Evolutionary conservation across 1,140 invertebrate genomes (phyloP).

Genomic region (Dinoponera quadriceps): DNA sequence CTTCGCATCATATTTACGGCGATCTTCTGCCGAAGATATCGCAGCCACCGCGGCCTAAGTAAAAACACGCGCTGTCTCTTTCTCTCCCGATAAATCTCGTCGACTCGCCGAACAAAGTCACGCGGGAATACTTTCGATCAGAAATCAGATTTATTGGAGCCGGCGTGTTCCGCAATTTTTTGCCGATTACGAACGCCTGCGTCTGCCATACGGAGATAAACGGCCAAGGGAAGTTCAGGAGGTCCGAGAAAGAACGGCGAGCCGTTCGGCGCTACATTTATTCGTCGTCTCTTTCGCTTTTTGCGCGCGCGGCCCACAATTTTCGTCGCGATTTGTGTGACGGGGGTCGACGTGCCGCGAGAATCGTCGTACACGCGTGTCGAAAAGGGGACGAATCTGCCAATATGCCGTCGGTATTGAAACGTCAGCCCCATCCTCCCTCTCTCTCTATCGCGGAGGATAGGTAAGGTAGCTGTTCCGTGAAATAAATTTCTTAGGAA

Average conservation of each 20-base stretch:
- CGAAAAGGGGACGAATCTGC: too few species aligned
- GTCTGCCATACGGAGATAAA: slow-evolving; percentile 72
- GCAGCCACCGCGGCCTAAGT: slow-evolving; percentile 3
- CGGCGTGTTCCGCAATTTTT: slow-evolving; percentile 67
- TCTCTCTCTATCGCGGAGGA: too few species aligned
- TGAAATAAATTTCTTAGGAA: too few species aligned
- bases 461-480: too few species aligned
- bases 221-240: slow-evolving; percentile 60
- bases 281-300: neutral
- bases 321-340: neutral
- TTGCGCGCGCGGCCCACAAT: neutral
- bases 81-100: slow-evolving; percentile 62
- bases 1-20: neutral
- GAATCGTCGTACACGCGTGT: too few species aligned
- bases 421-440: too few species aligned
- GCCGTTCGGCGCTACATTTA: neutral
- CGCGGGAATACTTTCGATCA: slow-evolving; percentile 59
- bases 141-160: slow-evolving; percentile 72
- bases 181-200: slow-evolving; percentile 69
- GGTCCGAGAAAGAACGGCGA: slow-evolving; percentile 12
- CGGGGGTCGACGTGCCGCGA: too few species aligned
- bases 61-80: slow-evolving; percentile 7
- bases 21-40: slow-evolving; percentile 29
- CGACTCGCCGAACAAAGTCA: slow-evolving; percentile 55
- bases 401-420: too few species aligned